Base-by-base conservation (phyloP, 2,113 vertebrate genomes). In the Aplodontia rufa region DNA sequence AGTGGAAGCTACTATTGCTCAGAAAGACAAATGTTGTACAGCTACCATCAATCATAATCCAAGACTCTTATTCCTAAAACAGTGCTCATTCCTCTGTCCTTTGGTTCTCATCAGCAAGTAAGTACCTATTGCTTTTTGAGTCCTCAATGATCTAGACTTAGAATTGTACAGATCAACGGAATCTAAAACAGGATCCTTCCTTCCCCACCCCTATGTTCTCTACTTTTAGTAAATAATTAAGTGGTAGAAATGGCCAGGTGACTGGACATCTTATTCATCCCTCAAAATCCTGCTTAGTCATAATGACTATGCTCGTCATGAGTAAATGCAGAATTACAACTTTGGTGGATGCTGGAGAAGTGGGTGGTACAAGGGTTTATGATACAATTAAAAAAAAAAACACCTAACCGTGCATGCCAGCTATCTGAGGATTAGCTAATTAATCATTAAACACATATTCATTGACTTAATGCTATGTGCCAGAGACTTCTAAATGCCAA, bases 181-280 rank as follows among this genome's bases (percentile, higher is more conserved):
- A 87, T 12, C 9, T 45, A n/a, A 74, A 86, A 64, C 58, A 87
- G 37, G 28, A 55, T 19, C 10, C 10, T 79, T 55, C n/a, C 35
- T 74, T 35, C 5, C 1, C 3, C 2, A 35, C 7, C 22, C 32
- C 45, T 62, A 8, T 42, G 12, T 64, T 91, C 84, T 90, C 60
- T 88, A 53, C 83, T 81, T 71, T 86, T 42, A 78, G 51, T 49
- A 92, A 60, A 93, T 78, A 90, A 94, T 32, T 84, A 74, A 96
- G 49, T 92, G 19, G 81, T 93, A 74, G 66, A 93, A 75, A 17
- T 87, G 45, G 64, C 42, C 88, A 92, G 53, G 35, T 79, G 42
- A 85, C 51, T 81, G 49, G 5, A 90, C 14, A 80, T 40, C 80
- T 80, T 72, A 76, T 87, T 93, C 47, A 76, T 71, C 58, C 80